These are phyloP conservation scores for Dynastes grantii DNA, from an alignment of 2,888 invertebrate genomes.

Conservation along the genomic window DNA sequence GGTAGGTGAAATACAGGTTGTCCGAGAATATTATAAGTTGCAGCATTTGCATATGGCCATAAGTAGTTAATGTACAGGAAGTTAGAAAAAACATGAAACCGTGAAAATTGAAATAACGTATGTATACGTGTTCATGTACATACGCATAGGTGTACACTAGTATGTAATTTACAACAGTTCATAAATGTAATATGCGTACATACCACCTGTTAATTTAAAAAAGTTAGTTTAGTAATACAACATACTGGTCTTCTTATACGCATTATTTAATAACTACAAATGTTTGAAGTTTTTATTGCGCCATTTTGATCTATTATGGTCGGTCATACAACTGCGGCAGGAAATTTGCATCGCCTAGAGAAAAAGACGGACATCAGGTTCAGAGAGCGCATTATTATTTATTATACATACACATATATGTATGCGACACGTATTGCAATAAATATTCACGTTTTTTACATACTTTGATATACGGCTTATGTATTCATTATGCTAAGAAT, in stretches of 20 bases:
- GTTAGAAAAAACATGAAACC: not conserved
- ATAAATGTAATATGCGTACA: slow-evolving; percentile 41
- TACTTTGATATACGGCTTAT: slow-evolving; percentile 27
- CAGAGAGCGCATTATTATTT: slow-evolving; percentile 40
- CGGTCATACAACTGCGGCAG: slow-evolving; percentile 53
- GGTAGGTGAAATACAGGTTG: not conserved
- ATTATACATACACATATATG: slow-evolving; percentile 24
- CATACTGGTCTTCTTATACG: slow-evolving; percentile 19
- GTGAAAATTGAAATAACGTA: slow-evolving; percentile 27
- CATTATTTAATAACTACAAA: slow-evolving; percentile 44
- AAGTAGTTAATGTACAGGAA: slow-evolving; percentile 14
- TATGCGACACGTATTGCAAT: slow-evolving; percentile 30
- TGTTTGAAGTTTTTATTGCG: slow-evolving; percentile 23
- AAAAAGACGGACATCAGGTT: slow-evolving; percentile 39
- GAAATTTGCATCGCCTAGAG: slow-evolving; percentile 54
- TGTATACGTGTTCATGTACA: not conserved
- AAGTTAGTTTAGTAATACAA: slow-evolving; percentile 28
- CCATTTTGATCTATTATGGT: slow-evolving; percentile 54
- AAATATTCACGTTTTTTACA: slow-evolving; percentile 37
- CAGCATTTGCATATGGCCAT: not conserved
- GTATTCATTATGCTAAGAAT: slow-evolving; percentile 39
- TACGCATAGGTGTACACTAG: not conserved
- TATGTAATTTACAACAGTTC: slow-evolving; percentile 45
- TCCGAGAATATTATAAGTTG: not conserved
- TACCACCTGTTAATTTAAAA: slow-evolving; percentile 46